Evolutionary conservation across 2,113 vertebrate genomes (phyloP), one percentile per base, ranked within the genome.

Genomic region (Lates calcarifer): DNA sequence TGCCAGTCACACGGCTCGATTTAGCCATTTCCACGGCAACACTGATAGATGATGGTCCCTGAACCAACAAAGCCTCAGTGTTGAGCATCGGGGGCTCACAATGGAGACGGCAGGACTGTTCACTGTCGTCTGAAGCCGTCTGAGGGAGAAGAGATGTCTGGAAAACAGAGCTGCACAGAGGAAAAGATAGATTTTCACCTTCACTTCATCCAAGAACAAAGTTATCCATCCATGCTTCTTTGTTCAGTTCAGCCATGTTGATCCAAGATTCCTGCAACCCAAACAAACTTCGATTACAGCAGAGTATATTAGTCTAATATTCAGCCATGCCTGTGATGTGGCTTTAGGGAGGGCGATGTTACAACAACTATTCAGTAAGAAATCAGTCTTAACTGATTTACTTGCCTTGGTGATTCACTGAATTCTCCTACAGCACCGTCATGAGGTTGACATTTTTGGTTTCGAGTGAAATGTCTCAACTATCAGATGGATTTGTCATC

Each of bases 11-110:
- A 60, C 29, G 75, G 79, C 88, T 88, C 39, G 58, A 91, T 93
- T 91, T 91, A 91, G 89, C 78, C 84, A 53, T 91, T 86, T 83
- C 91, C 90, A n/a, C 28, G 53, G 90, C 82, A 84, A 89, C 90
- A 2, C 72, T 83, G 92, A 91, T 90, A 68, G 82, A 92, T 74
- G 84, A 88, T 31, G 49, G 81, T 75, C 76, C 28, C 71, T 56
- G 80, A 74, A 81, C 71, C 84, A 91, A 94, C 90, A 93, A 88
- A 87, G 87, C 64, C 57, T 33, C 74, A 78, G 76, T 74, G 87
- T 79, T 61, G 45, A 28, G 28, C 67, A 45, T 66, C 57, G 18
- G 24, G 20, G 47, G 45, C n/a, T 64, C 51, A 66, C 65, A 71
- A 66, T 55, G 64, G 79, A 56, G 55, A 49, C 37, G 4, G 61